Percentiles rank a stretch among this genome's conserved stretches.
phyloP scores from a whole-genome alignment of 53 echinoderm and acorn worm species.

The Holothuria leucospilota region DNA sequence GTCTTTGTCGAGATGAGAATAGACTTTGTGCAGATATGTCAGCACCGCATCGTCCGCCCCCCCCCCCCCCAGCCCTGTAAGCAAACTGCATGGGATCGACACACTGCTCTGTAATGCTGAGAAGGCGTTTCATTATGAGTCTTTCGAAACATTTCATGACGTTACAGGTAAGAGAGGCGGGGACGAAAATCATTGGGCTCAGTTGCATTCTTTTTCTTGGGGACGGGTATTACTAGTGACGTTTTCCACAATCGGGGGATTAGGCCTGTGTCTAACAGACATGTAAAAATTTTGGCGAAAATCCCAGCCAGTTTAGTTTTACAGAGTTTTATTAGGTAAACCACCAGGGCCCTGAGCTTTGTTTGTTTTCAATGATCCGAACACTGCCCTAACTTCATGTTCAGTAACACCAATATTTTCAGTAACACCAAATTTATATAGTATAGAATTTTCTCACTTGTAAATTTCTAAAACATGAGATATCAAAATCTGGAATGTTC shows the following conservation, averaged over 20 bases:
- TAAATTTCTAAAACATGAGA: too few species aligned
- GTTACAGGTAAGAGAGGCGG: neutral
- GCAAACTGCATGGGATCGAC: slow-evolving; percentile 10
- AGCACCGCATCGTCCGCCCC: neutral
- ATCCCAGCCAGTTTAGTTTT: neutral
- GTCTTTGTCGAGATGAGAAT: neutral
- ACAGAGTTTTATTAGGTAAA: too few species aligned
- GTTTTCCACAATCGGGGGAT: neutral
- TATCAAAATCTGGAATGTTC: too few species aligned
- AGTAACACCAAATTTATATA: too few species aligned
- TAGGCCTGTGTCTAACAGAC: neutral
- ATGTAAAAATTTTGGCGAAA: neutral
- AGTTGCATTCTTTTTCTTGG: neutral
- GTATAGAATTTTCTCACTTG: too few species aligned
- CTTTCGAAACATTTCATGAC: neutral
- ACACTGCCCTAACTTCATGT: too few species aligned
- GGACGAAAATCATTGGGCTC: neutral
- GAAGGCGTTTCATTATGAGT: neutral
- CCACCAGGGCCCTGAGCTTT: too few species aligned
- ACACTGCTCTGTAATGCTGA: neutral
- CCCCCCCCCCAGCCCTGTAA: neutral
- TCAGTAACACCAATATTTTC: too few species aligned
- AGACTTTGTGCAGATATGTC: neutral
- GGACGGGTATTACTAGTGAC: neutral
- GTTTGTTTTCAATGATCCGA: too few species aligned